Evolutionary conservation across 2,113 vertebrate species (phyloP).

Genomic region (Noturus placidus): DNA sequence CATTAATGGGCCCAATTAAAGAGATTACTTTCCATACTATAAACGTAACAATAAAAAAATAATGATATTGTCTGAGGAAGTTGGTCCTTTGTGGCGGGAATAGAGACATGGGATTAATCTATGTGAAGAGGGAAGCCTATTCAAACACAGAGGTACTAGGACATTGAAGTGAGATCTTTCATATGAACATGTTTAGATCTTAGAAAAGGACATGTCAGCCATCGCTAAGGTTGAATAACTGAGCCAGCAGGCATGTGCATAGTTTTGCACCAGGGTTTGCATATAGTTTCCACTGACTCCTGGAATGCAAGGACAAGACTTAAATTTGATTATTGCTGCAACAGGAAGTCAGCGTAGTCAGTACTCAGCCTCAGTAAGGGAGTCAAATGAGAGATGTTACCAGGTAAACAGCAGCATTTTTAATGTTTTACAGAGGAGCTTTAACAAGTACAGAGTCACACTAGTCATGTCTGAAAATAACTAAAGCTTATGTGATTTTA

Average conservation of each 20-base stretch:
- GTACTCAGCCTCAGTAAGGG: not conserved
- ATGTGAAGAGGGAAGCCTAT: not conserved
- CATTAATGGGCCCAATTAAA: conserved; percentile 27
- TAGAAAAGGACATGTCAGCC: not conserved
- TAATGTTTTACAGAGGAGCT: not conserved
- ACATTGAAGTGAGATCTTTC: not conserved
- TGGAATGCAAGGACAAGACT: not conserved
- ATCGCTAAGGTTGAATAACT: not conserved
- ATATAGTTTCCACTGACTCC: not conserved
- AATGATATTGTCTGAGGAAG: not conserved
- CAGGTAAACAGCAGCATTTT: not conserved
- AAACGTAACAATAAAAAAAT: conserved; percentile 24
- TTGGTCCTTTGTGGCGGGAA: not conserved
- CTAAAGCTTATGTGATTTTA: not conserved
- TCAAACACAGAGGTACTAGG: not conserved
- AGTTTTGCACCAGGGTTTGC: not conserved
- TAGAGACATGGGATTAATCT: not conserved
- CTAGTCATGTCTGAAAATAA: not conserved
- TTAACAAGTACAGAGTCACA: not conserved
- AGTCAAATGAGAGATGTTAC: not conserved
- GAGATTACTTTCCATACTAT: conserved; percentile 27
- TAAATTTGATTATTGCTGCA: not conserved
- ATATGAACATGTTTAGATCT: not conserved
- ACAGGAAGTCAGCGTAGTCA: not conserved
- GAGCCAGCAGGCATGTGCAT: not conserved